Conservation (phyloP, 2,888 invertebrate species). For the Calameuta idolon region DNA sequence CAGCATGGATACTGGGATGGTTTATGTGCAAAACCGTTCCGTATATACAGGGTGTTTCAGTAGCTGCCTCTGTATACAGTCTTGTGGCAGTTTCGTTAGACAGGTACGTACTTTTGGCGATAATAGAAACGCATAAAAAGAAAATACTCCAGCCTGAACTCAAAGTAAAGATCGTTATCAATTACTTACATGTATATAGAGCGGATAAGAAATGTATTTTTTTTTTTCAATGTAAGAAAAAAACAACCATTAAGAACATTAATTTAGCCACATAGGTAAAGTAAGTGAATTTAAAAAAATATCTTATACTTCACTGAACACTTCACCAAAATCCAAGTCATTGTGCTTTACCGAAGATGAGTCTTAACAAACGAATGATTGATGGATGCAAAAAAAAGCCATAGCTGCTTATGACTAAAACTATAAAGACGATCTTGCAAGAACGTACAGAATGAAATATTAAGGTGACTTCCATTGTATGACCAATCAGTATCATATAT, state of each 20-base stretch:
- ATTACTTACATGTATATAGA: neutral
- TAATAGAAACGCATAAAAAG: neutral
- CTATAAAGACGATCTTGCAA: neutral
- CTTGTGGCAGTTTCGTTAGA: slow-evolving; percentile 95
- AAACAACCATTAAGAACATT: neutral
- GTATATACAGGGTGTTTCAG: slow-evolving; percentile 94
- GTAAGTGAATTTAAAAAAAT: neutral
- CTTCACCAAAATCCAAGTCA: neutral
- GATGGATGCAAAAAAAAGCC: neutral
- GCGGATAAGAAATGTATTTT: neutral
- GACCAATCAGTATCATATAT: neutral
- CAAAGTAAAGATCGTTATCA: neutral
- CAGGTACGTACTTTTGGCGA: slow-evolving; percentile 74
- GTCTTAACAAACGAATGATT: neutral
- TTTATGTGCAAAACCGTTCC: slow-evolving; percentile 97
- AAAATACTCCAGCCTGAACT: neutral
- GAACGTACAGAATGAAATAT: neutral
- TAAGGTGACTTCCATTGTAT: neutral
- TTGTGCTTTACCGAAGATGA: neutral
- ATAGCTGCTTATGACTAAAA: neutral
- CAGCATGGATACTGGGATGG: slow-evolving; percentile 96
- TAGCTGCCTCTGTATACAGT: slow-evolving; percentile 95
- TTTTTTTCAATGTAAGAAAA: neutral
- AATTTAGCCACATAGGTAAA: neutral
- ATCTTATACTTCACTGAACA: neutral